Evolutionary conservation across 2,113 vertebrate genomes (phyloP), one percentile per base, ranked within the genome.

Genomic region (Upupa epops): DNA sequence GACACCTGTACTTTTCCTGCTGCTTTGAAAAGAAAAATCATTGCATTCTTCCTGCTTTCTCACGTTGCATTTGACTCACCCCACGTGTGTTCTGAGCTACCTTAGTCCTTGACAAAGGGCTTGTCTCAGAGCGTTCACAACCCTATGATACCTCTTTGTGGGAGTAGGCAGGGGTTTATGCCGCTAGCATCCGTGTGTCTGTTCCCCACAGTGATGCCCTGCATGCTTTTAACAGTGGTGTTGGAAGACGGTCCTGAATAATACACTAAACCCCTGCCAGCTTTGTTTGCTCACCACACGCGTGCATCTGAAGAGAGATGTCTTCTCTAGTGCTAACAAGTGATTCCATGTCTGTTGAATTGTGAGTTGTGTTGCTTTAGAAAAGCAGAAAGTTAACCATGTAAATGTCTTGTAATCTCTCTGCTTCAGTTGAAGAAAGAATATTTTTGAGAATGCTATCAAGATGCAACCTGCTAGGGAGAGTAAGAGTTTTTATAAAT

Each of bases 81-180:
- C 31, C 7, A 11, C 15, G 1, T 2, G 16, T 36, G 51, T 76
- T 78, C 54, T 29, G 17, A 83, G 17, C 22, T 40, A 1, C 37
- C 5, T 69, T 17, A 51, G 40, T 31, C 42, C 56, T 46, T 70
- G 59, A n/a, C 40, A 48, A 29, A 75, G 28, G 21, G 14, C 3
- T 51, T 13, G 88, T 73, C 54, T 42, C 34, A 86, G 42, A 42
- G 29, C 3, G 0, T 42, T 88, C 13, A 26, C 13, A 42, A 8
- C 20, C 13, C 28, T 29, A 10, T 0, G 0, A 5, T 71, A 32
- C 79, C 48, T n/a, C 20, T 79, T 77, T 0, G 2, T 3, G 7
- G 31, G 70, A 36, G 26, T 34, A 17, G 32, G 17, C 1, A 2
- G 29, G 48, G 52, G 15, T 28, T 60, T 0, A 3, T 71, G 76